Percentiles rank a stretch among this genome's conserved stretches.
These are phyloP conservation scores for Actenoides hombroni DNA, from an alignment of 2,113 vertebrate genomes.

Conservation along the genomic window DNA sequence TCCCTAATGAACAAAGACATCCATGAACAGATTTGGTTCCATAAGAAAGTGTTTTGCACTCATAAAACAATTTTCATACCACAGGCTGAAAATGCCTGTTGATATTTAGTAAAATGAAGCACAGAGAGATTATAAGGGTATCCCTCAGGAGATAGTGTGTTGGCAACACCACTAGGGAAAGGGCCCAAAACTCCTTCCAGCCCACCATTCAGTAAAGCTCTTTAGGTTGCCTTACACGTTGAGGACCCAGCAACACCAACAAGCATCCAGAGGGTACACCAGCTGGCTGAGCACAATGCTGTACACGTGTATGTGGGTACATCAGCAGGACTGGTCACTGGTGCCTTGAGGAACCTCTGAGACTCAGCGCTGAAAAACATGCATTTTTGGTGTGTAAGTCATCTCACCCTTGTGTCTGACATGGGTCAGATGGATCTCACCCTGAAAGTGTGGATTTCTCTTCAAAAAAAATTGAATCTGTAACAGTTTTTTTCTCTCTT, in stretches of 20 bases:
- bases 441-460: not conserved
- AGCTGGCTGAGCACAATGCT: not conserved
- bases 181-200: not conserved
- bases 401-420: not conserved
- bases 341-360: not conserved
- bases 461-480: not conserved
- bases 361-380: not conserved
- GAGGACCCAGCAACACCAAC: not conserved
- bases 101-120: not conserved
- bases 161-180: not conserved
- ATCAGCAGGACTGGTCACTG: accelerated
- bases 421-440: not conserved
- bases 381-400: not conserved
- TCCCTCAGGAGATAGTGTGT: not conserved
- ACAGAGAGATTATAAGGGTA: not conserved
- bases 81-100: not conserved
- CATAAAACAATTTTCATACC: not conserved
- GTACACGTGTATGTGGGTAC: accelerated
- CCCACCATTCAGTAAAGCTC: not conserved
- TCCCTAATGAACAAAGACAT: not conserved
- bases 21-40: not conserved
- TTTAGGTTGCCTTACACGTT: not conserved
- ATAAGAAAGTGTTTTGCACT: not conserved
- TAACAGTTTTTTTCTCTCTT: not conserved
- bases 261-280: not conserved